Conservation (phyloP, 2,797 vertebrate genomes). For the Danio choprae region DNA sequence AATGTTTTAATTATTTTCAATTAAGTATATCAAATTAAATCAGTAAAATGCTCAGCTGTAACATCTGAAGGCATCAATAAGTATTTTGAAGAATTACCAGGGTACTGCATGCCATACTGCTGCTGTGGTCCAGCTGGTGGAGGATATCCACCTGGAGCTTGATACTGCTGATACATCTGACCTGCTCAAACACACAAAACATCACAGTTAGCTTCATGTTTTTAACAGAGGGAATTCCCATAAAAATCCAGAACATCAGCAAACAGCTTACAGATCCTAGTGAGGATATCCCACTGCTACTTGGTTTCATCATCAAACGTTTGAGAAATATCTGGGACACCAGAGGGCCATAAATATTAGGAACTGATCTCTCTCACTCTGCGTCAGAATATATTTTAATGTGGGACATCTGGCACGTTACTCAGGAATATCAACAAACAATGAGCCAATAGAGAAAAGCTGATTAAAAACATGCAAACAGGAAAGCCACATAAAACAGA, state of each 20-base stretch:
- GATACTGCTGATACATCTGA: slow-evolving; percentile 97
- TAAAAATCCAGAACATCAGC: not conserved
- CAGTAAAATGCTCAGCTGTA: not conserved
- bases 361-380: not conserved
- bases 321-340: not conserved
- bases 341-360: slow-evolving; percentile 31
- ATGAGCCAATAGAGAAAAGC: not conserved
- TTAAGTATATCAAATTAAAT: no score
- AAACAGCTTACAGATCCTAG: slow-evolving; percentile 8
- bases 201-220: not conserved
- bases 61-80: not conserved
- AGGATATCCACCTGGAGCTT: slow-evolving; percentile 91
- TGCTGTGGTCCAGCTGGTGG: slow-evolving; percentile 83
- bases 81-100: slow-evolving; percentile 82
- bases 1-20: no score
- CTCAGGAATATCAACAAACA: slow-evolving; percentile 22
- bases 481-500: slow-evolving; percentile 12
- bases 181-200: slow-evolving; percentile 74
- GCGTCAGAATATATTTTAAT: not conserved
- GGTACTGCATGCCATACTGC: slow-evolving; percentile 94
- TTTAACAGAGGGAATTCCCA: not conserved
- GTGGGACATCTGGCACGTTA: not conserved
- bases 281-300: slow-evolving; percentile 15
- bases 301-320: slow-evolving; percentile 22
- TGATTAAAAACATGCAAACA: slow-evolving; percentile 6